Evolutionary conservation across 2,888 invertebrate species (phyloP), one percentile per base, ranked within the genome.

Genomic region (Nomada goodeniana): DNA sequence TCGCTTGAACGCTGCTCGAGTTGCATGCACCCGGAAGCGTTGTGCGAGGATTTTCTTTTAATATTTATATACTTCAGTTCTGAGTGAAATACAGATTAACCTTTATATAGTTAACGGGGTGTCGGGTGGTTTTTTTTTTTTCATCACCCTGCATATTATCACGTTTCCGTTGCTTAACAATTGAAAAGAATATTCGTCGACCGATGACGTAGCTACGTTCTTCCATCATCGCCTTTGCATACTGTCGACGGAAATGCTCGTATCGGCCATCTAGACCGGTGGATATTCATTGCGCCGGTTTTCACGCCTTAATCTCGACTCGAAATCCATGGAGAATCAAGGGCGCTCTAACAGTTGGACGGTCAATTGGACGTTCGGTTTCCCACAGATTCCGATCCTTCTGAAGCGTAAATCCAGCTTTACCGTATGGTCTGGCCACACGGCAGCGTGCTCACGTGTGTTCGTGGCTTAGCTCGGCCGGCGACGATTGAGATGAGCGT

Each of bases 351-450:
- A 83, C 76, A 53, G 76, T 83, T 47, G 76, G 70, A 69, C 75
- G 76, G 79, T 83, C 84, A 76, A 83, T 83, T 73, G 83, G 83
- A 70, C 61, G 72, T 60, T 76, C 76, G 83, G 72, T 80, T 73
- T 80, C 73, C 79, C 79, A 63, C 72, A 79, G 79, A 72, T 80
- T 79, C 73, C 70, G 76, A 80, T 84, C 64, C 76, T 72, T 80
- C 50, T 47, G 47, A 59, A 69, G 13, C 79, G 83, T 72, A 67
- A 84, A 83, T 83, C 76, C 76, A 80, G 76, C 80, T 83, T 76
- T 70, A 23, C 59, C 29, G 47, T 63, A n/a, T 20, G 26, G 42
- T 26, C 50, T 59, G 13, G 9, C 4, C 44, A 44, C 36, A 42
- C 47, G 2, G 0, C 7, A 11, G 10, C 5, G 10, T 18, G 3